A percentile compares a stretch with the other conserved stretches of the same genome.
Evolutionary conservation across 2,888 invertebrate species (phyloP).

Genomic region (Flexamia atlantica): DNA sequence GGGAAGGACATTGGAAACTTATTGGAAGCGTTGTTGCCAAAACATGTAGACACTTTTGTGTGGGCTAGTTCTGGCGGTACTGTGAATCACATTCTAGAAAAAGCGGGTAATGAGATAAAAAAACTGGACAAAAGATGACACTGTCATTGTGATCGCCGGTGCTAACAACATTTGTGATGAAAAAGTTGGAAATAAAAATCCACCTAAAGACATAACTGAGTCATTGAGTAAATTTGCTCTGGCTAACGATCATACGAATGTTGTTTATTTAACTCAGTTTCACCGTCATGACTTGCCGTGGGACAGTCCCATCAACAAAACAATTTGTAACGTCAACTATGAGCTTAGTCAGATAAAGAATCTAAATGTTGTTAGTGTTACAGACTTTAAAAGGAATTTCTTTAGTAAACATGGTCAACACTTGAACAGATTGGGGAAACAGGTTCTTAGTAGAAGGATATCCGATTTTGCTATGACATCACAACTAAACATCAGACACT

Average conservation of each 20-base stretch:
- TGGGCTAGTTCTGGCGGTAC: neutral
- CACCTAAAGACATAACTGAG: neutral
- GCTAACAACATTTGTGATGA: neutral
- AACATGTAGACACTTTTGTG: neutral
- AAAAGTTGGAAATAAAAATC: neutral
- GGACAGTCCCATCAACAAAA: neutral
- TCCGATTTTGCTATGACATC: neutral
- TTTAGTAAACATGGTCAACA: neutral
- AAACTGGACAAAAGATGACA: neutral
- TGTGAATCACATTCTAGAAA: neutral
- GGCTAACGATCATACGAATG: neutral
- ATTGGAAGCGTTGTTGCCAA: neutral
- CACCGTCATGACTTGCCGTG: neutral
- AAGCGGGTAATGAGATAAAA: neutral
- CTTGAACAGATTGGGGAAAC: neutral
- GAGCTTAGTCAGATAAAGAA: neutral
- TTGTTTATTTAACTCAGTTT: neutral
- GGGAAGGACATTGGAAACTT: neutral
- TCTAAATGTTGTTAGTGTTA: neutral
- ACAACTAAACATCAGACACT: neutral
- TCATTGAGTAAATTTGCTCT: neutral
- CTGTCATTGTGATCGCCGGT: neutral
- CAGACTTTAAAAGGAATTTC: slow-evolving; percentile 1
- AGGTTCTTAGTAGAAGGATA: neutral
- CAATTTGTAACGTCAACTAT: neutral